Base-by-base conservation (phyloP, 2,113 vertebrate species). In the Petrocephalus zakoni region DNA sequence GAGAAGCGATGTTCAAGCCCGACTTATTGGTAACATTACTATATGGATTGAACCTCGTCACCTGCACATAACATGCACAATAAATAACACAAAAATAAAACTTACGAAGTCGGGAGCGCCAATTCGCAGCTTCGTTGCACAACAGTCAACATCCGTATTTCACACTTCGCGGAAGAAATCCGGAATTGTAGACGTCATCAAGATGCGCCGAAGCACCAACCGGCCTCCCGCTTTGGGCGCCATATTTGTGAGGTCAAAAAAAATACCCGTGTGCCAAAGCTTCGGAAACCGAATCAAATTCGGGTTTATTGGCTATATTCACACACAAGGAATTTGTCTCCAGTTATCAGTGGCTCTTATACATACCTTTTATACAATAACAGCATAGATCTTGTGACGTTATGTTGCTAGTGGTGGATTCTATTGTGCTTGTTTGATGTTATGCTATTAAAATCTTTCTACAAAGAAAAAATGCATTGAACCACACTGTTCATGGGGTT, bases 151-250 rank as follows among this genome's bases (percentile, higher is more conserved):
- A 19, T n/a, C 15, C 0, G 17, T 22, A 13, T 56, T 88, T 78
- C 29, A 51, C 68, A 88, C 47, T 81, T 88, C 72, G 87, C 87
- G 72, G 68, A 88, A 53, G 72, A 52, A 88, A 88, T 1, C n/a
- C 2, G 87, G 2, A 4, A 78, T 13, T 46, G 52, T 10, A 7
- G 13, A 81, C 58, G 88, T 89, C 88, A 89, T 89, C 83, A 89
- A 68, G 15, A 42, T 17, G 72, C 72, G 11, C 72, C 72, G 34
- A 42, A 19, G 15, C 15, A 42, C 34, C 5, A 78, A 1, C 72
- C 34, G 15, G 11, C 4, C 11, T 42, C 34, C 72, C 5, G 1
- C 29, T 37, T 13, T 37, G 34, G 29, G 29, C 13, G 34, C 72
- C 72, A 78, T 78, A 5, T 78, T 42, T 17, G 17, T 78, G 29